Evolutionary conservation across 2,113 vertebrate species (phyloP).

Genomic region (Crotophaga sulcirostris): DNA sequence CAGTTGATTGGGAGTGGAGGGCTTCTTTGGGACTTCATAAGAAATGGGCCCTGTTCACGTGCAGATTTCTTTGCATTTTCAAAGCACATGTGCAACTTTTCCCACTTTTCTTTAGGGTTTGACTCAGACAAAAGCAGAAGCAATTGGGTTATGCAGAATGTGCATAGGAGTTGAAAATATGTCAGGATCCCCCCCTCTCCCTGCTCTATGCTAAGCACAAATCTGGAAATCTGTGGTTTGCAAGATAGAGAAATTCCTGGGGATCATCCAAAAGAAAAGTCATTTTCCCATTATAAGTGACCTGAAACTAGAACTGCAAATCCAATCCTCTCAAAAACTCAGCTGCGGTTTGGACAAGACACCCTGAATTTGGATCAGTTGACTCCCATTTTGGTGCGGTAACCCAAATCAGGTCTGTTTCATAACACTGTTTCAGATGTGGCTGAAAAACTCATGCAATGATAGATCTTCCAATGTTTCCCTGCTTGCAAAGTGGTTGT

Average conservation of each 20-base stretch:
- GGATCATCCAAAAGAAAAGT: background rate
- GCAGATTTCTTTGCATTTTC: background rate
- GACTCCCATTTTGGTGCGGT: background rate
- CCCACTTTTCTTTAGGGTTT: background rate
- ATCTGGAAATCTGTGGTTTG: background rate
- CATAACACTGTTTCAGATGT: background rate
- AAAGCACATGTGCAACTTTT: background rate
- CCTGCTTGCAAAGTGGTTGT: background rate
- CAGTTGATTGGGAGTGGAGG: background rate
- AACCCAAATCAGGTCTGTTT: background rate
- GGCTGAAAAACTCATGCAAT: background rate
- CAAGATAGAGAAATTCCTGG: background rate
- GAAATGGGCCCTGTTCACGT: background rate
- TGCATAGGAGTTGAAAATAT: background rate
- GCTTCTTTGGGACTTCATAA: background rate
- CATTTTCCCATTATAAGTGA: background rate
- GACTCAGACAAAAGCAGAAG: background rate
- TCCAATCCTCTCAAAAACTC: background rate
- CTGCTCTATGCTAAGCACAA: background rate
- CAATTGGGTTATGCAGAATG: background rate
- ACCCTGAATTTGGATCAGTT: background rate
- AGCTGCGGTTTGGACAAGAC: background rate
- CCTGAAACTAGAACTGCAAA: slow-evolving; percentile 4
- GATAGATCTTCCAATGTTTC: background rate
- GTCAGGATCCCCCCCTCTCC: background rate